These are phyloP conservation scores for Xenentodon cancila DNA, from an alignment of 2,797 vertebrate genomes.

Conservation along the genomic window DNA sequence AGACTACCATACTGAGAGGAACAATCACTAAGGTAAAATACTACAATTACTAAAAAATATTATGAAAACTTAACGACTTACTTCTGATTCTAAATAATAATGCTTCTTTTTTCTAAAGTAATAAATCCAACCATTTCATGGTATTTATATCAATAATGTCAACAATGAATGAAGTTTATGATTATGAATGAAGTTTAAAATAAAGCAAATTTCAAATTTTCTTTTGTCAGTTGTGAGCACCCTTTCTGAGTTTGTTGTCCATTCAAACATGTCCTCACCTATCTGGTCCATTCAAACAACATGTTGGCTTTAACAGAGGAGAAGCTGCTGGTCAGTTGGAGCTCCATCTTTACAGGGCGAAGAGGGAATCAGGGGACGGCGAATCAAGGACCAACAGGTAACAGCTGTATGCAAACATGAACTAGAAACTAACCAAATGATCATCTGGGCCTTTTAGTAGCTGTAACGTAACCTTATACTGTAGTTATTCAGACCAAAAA, in stretches of 20 bases:
- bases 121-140: not conserved
- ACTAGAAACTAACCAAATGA: too few relatives aligned
- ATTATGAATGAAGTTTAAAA: not conserved
- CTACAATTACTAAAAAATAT: not conserved
- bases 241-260: not conserved
- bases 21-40: constrained; percentile 79
- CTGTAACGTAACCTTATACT: too few relatives aligned
- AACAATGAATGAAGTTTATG: too few relatives aligned
- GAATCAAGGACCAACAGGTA: constrained; percentile 84
- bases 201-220: too few relatives aligned
- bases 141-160: not conserved
- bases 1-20: constrained; percentile 87
- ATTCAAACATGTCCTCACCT: too few relatives aligned
- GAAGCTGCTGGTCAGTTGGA: constrained; percentile 83
- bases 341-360: constrained; percentile 79
- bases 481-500: too few relatives aligned
- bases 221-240: not conserved
- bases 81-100: too few relatives aligned
- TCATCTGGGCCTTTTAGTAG: too few relatives aligned
- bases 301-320: constrained; percentile 75
- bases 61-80: too few relatives aligned
- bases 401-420: not conserved
- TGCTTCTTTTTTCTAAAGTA: not conserved
- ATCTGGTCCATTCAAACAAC: too few relatives aligned
- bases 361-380: constrained; percentile 83